Percentiles rank a stretch among this genome's conserved stretches.
Evolutionary conservation across 2,888 invertebrate genomes (phyloP).

Genomic region (Netelia fuscicornis): DNA sequence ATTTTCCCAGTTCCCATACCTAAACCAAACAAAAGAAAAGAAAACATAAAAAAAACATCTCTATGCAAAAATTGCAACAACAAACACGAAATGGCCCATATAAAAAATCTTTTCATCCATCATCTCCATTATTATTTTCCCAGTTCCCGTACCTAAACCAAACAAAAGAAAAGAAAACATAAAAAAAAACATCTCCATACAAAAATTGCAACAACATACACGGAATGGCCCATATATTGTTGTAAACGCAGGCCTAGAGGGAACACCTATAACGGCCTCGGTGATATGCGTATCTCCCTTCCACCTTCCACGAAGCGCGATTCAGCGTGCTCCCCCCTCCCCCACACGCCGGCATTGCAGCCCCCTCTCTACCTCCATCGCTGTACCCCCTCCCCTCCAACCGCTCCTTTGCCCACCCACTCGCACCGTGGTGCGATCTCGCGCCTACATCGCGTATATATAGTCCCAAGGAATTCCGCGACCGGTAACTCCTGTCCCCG

Average conservation of each 20-base stretch:
- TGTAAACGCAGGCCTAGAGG: slow-evolving; percentile 44
- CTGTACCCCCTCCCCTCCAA: background rate
- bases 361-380: too few species aligned
- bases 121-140: background rate
- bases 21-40: background rate
- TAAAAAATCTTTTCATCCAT: too few species aligned
- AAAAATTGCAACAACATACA: background rate
- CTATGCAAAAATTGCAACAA: too few species aligned
- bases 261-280: slow-evolving; percentile 73
- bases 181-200: background rate
- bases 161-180: background rate
- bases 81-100: too few species aligned
- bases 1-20: background rate
- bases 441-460: background rate
- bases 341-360: background rate
- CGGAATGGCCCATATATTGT: slow-evolving; percentile 1
- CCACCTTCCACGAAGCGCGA: background rate
- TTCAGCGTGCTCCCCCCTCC: background rate
- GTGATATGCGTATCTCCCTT: slow-evolving; percentile 7
- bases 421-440: background rate
- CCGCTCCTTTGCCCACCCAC: background rate
- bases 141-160: background rate
- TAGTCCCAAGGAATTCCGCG: slow-evolving; percentile 73
- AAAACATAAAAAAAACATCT: too few species aligned
- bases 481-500: slow-evolving; percentile 76